A percentile compares a stretch with the other conserved stretches of the same genome.
phyloP scores from a whole-genome alignment of 2,797 vertebrate species.

The Decapterus maruadsi region DNA sequence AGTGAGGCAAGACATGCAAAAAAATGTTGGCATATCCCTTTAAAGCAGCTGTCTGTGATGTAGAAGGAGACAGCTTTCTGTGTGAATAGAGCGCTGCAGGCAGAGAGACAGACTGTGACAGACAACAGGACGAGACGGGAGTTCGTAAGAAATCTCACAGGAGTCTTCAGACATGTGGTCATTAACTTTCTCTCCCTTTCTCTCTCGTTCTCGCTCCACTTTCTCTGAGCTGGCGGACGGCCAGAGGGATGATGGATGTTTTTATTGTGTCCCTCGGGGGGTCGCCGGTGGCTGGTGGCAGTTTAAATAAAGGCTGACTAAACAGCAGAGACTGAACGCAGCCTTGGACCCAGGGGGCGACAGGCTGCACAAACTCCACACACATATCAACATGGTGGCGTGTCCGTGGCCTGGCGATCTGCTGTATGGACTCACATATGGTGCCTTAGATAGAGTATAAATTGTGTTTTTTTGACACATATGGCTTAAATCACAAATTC shows the following conservation, averaged over 20 bases:
- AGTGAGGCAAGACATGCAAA: too few relatives aligned
- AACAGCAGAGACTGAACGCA: constrained; percentile 49
- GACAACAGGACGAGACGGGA: constrained; percentile 50
- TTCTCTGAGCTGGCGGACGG: constrained; percentile 52
- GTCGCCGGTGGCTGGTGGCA: constrained; percentile 59
- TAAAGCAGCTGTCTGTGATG: constrained; percentile 72
- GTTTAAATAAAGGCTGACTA: constrained; percentile 53
- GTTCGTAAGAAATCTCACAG: constrained; percentile 61
- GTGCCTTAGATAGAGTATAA: constrained; percentile 44
- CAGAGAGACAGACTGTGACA: constrained; percentile 41
- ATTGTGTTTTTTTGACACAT: constrained; percentile 67
- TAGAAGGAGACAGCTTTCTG: neutral
- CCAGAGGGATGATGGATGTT: constrained; percentile 68
- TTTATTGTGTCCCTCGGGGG: constrained; percentile 64
- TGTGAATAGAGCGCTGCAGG: constrained; percentile 30
- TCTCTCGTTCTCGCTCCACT: constrained; percentile 31
- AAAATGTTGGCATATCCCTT: too few relatives aligned
- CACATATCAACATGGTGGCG: neutral
- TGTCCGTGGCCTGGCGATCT: constrained; percentile 21
- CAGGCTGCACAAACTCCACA: constrained; percentile 36
- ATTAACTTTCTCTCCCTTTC: constrained; percentile 53
- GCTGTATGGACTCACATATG: constrained; percentile 50
- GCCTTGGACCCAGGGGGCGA: constrained; percentile 56
- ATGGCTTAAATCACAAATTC: constrained; percentile 63
- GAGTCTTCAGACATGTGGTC: constrained; percentile 67